Evolutionary conservation across 2,888 invertebrate genomes (phyloP).

Genomic region (Meiosimyza platycephala): DNA sequence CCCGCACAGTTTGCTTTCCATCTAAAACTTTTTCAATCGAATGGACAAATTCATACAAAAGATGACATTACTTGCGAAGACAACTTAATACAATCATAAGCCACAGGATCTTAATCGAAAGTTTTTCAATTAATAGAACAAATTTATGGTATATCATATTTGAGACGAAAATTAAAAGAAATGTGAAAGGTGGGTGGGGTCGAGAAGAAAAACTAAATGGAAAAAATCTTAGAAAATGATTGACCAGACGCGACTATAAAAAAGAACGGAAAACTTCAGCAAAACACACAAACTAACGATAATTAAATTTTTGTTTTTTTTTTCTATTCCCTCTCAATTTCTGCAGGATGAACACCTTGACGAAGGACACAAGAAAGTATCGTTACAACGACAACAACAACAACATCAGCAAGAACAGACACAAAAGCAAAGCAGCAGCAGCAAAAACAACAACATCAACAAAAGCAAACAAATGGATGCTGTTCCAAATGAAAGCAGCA

Average conservation of each 20-base stretch:
- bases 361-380: background rate
- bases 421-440: slow-evolving; percentile 3
- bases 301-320: slow-evolving; percentile 5
- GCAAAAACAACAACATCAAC: slow-evolving; percentile 32
- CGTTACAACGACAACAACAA: slow-evolving; percentile 7
- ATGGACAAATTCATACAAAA: too few species aligned
- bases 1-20: too few species aligned
- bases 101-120: slow-evolving; percentile 12
- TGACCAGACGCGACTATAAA: background rate
- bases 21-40: too few species aligned
- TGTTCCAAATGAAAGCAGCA: background rate
- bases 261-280: background rate
- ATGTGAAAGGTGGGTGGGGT: slow-evolving; percentile 15
- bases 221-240: background rate
- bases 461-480: slow-evolving; percentile 7
- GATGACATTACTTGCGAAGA: too few species aligned
- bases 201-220: slow-evolving; percentile 25
- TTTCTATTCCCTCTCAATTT: slow-evolving; percentile 14
- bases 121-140: slow-evolving; percentile 41
- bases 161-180: slow-evolving; percentile 35
- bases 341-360: slow-evolving; percentile 26
- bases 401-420: slow-evolving; percentile 6
- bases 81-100: background rate
- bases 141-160: slow-evolving; percentile 34
- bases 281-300: background rate